Evolutionary conservation across 2,113 vertebrate genomes (phyloP).

Genomic region (Centropristis striata): DNA sequence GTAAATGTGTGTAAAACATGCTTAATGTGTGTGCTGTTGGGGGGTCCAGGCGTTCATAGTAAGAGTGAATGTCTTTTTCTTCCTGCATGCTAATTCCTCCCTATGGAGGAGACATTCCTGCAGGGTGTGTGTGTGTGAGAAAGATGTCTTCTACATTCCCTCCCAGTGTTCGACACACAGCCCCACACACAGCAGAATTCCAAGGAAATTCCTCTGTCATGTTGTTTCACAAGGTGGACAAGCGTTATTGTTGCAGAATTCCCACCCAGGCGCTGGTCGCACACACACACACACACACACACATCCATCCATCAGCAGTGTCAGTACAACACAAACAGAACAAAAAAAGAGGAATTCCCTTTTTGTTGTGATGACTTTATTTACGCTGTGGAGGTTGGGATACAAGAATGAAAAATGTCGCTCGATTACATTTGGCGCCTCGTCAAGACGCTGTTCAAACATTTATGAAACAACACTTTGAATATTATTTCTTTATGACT

Average conservation of each 20-base stretch:
- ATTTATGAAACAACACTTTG: conserved; percentile 62
- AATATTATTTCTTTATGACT: conserved; percentile 58
- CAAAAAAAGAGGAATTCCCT: conserved; percentile 70
- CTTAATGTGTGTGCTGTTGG: conserved; percentile 41
- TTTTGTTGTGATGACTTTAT: conserved; percentile 76
- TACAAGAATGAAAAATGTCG: conserved; percentile 56
- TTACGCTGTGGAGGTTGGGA: conserved; percentile 51
- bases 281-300: conserved; percentile 19
- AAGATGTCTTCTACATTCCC: conserved; percentile 56
- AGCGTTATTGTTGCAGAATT: conserved; percentile 72
- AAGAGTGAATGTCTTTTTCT: conserved; percentile 43
- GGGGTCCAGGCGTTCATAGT: conserved; percentile 66
- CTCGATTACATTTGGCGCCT: conserved; percentile 41
- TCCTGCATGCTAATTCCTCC: conserved; percentile 70
- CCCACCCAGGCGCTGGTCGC: conserved; percentile 71
- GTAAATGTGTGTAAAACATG: conserved; percentile 17
- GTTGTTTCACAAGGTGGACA: conserved; percentile 72
- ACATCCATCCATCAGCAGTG: conserved; percentile 73
- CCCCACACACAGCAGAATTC: conserved; percentile 65
- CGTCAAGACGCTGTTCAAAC: conserved; percentile 61
- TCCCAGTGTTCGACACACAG: conserved; percentile 20
- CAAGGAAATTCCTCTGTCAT: conserved; percentile 77
- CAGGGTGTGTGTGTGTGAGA: conserved; percentile 44
- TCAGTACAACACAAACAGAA: conserved; percentile 62
- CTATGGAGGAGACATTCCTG: conserved; percentile 65